phyloP scores from a whole-genome alignment of 2,797 vertebrate genomes.

The Typhlichthys subterraneus region DNA sequence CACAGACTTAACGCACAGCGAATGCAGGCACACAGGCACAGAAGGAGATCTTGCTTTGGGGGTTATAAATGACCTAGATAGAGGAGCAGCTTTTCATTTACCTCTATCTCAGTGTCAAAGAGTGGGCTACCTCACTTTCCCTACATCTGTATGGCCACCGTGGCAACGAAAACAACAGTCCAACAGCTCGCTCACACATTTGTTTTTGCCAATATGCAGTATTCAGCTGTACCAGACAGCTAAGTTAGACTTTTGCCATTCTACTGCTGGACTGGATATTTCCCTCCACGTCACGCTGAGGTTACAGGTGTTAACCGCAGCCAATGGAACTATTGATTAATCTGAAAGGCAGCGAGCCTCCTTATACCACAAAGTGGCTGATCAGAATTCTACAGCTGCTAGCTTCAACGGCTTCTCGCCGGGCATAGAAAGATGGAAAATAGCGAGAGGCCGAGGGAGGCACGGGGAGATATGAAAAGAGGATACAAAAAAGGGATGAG shows the following conservation, averaged over 20 bases:
- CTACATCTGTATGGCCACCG: constrained; percentile 57
- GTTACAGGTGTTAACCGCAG: constrained; percentile 74
- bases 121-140: constrained; percentile 48
- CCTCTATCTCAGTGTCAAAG: constrained; percentile 64
- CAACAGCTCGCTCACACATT: constrained; percentile 21
- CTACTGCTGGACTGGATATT: constrained; percentile 66
- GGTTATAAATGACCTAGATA: constrained; percentile 78
- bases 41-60: constrained; percentile 73
- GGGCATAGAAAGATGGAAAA: constrained; percentile 47
- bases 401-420: constrained; percentile 51
- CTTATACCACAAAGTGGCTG: constrained; percentile 74
- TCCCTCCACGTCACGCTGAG: constrained; percentile 67
- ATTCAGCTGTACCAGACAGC: constrained; percentile 43
- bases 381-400: constrained; percentile 74
- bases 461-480: constrained; percentile 44
- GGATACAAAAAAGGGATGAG: constrained; percentile 53
- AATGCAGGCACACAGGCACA: constrained; percentile 63
- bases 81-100: constrained; percentile 69
- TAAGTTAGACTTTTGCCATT: constrained; percentile 70
- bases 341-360: constrained; percentile 64
- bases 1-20: constrained; percentile 65
- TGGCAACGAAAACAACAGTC: constrained; percentile 38
- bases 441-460: constrained; percentile 19
- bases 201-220: constrained; percentile 49
- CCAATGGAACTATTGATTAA: constrained; percentile 78